A percentile compares a stretch with the other conserved stretches of the same genome.
phyloP scores from a whole-genome alignment of 2,797 vertebrate genomes.

The Karalla daura region DNA sequence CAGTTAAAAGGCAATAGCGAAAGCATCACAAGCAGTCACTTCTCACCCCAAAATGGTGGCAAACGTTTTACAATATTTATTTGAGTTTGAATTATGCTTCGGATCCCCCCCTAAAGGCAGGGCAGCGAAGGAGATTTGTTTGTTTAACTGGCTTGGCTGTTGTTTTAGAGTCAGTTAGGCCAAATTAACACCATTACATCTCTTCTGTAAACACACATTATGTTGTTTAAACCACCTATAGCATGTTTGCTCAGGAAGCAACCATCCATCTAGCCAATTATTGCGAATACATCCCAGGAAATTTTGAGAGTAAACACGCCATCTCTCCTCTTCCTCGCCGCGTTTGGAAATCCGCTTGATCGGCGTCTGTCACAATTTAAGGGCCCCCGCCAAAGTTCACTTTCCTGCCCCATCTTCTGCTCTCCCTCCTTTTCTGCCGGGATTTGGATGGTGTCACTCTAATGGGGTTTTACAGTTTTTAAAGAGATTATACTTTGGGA shows the following conservation, averaged over 20 bases:
- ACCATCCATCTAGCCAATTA: conserved; percentile 68
- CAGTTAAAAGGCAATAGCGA: no score
- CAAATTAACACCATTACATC: conserved; percentile 71
- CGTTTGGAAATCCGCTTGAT: conserved; percentile 55
- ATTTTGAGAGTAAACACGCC: conserved; percentile 69
- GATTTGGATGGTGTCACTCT: conserved; percentile 84
- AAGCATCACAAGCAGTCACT: neutral
- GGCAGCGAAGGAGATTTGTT: conserved; percentile 68
- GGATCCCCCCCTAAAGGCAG: conserved; percentile 55
- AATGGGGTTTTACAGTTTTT: conserved; percentile 86
- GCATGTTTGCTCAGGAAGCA: conserved; percentile 67
- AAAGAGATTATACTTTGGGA: conserved; percentile 84
- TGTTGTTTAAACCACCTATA: conserved; percentile 71
- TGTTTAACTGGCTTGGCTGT: conserved; percentile 72
- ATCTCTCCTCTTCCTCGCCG: conserved; percentile 34
- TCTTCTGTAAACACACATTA: conserved; percentile 75
- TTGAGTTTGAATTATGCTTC: conserved; percentile 69
- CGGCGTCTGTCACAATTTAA: conserved; percentile 54
- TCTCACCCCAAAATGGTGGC: neutral
- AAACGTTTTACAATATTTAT: conserved; percentile 54
- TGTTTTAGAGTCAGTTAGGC: conserved; percentile 74
- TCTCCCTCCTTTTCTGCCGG: conserved; percentile 48
- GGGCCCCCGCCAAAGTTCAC: conserved; percentile 49
- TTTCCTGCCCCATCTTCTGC: conserved; percentile 11
- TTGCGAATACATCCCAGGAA: conserved; percentile 66